Percentiles rank a stretch among this genome's conserved stretches.
Evolutionary conservation across 2,888 invertebrate genomes (phyloP).

Genomic region (Drosophila lutescens): DNA sequence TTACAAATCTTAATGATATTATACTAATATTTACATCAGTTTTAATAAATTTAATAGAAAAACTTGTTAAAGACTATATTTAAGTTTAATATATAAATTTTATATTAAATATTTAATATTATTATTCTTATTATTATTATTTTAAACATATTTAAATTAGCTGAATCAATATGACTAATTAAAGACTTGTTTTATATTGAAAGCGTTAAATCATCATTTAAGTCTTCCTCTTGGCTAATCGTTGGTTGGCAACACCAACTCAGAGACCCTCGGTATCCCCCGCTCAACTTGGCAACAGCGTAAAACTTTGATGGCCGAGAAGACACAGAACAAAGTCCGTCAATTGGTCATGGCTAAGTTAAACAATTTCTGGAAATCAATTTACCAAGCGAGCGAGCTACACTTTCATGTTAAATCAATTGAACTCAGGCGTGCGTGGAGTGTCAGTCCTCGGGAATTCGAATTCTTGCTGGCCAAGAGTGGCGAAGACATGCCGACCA

Average conservation of each 20-base stretch:
- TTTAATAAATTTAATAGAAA: no score
- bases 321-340: conserved; percentile 18
- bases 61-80: no score
- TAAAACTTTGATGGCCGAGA: conserved; percentile 65
- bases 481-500: conserved; percentile 23
- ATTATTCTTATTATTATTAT: no score
- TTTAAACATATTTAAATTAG: not conserved
- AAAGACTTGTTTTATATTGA: not conserved
- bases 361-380: conserved; percentile 73
- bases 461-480: conserved; percentile 20
- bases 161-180: not conserved
- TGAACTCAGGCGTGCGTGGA: conserved; percentile 74
- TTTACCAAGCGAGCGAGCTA: conserved; percentile 74
- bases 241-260: conserved; percentile 10
- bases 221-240: not conserved
- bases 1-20: no score
- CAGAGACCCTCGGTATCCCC: conserved; percentile 4
- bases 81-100: no score
- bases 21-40: no score
- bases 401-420: conserved; percentile 80
- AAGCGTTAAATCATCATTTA: not conserved
- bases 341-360: conserved; percentile 50
- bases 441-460: conserved; percentile 60
- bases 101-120: no score
- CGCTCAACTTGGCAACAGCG: conserved; percentile 64